phyloP scores from a whole-genome alignment of 2,797 vertebrate species.

The Ibycter americanus region DNA sequence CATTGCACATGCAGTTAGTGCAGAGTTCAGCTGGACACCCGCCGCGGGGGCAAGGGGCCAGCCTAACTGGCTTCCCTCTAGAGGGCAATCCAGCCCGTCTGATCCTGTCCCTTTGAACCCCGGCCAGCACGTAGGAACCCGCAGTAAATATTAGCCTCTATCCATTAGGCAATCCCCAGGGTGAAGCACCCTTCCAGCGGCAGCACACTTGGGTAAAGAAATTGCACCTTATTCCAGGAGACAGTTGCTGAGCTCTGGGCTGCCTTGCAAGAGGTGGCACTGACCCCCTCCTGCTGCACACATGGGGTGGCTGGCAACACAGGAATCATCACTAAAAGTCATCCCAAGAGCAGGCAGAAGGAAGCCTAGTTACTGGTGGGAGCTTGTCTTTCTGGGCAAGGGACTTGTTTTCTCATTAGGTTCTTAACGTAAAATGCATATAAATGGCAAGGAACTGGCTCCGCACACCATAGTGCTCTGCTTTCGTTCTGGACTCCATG shows the following conservation, averaged over 20 bases:
- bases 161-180: neutral
- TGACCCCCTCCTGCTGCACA: neutral
- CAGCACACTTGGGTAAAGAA: neutral
- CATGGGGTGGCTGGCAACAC: accelerated
- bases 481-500: neutral
- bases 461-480: accelerated
- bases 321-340: neutral
- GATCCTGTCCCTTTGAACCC: neutral
- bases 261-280: neutral
- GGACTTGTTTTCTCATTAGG: neutral
- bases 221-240: neutral
- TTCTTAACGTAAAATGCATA: accelerated
- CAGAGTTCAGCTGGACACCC: neutral
- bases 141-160: neutral
- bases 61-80: neutral
- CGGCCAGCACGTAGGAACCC: accelerated
- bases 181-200: neutral
- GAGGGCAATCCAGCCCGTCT: neutral
- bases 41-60: neutral
- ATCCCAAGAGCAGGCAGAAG: neutral
- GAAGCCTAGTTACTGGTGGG: neutral
- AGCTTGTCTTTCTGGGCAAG: neutral
- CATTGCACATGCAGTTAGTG: accelerated
- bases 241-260: neutral
- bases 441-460: neutral